Conservation (phyloP, 2,113 vertebrate species). For the Amphiprion ocellaris region DNA sequence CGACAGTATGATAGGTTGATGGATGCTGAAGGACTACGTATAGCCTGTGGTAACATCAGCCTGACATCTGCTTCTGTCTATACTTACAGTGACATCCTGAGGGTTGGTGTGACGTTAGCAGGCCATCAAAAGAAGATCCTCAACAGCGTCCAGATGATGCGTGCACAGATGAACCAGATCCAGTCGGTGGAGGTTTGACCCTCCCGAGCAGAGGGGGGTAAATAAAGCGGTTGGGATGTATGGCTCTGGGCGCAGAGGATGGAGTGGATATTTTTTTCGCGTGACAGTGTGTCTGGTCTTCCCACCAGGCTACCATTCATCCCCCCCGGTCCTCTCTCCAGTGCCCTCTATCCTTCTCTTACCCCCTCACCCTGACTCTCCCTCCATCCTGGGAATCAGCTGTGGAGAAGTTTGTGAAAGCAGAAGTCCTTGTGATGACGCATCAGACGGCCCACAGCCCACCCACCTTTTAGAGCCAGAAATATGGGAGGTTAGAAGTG, state of each 20-base stretch:
- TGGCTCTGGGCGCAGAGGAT: constrained; percentile 62
- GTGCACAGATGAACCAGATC: constrained; percentile 99
- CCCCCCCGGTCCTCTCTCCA: constrained; percentile 47
- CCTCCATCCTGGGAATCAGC: constrained; percentile 55
- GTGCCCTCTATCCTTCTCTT: constrained; percentile 33
- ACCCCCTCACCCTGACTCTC: constrained; percentile 38
- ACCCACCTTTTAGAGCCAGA: constrained; percentile 50
- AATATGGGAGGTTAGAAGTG: constrained; percentile 58
- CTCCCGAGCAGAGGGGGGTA: constrained; percentile 42
- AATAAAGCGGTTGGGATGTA: constrained; percentile 38
- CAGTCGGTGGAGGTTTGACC: constrained; percentile 99
- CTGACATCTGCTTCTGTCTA: constrained; percentile 63
- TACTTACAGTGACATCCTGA: constrained; percentile 93
- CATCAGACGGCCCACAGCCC: constrained; percentile 35
- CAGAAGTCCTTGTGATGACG: constrained; percentile 34
- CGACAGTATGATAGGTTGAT: not conserved
- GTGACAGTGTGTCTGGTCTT: constrained; percentile 76
- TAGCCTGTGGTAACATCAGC: constrained; percentile 39
- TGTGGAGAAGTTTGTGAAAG: constrained; percentile 33
- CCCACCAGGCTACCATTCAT: constrained; percentile 67
- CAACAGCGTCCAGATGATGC: constrained; percentile 99
- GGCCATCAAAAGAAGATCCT: constrained; percentile 99
- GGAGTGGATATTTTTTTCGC: constrained; percentile 67
- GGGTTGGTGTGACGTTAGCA: constrained; percentile 97
- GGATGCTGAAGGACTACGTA: constrained; percentile 1